phyloP scores from a whole-genome alignment of 2,888 invertebrate species.

The Leptogaster cylindrica region DNA sequence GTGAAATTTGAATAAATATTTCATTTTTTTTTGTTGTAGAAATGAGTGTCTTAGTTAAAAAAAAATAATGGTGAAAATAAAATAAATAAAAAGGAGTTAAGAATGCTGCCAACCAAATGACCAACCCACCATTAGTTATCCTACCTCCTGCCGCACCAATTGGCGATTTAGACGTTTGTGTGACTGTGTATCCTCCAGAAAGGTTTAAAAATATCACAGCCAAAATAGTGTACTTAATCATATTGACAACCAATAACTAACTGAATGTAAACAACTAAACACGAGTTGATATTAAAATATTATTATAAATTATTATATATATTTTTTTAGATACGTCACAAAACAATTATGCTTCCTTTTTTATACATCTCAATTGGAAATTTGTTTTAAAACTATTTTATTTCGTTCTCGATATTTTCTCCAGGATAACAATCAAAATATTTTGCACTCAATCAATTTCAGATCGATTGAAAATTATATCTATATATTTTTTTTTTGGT shows the following conservation, averaged over 20 bases:
- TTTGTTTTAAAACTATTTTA: neutral
- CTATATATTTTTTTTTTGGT: no score
- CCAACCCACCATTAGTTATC: constrained; percentile 43
- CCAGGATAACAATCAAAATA: neutral
- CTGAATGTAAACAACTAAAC: constrained; percentile 14
- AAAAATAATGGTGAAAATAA: constrained; percentile 10
- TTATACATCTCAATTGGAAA: no score
- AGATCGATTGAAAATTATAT: constrained; percentile 12
- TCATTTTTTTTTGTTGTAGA: no score
- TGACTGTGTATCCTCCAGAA: constrained; percentile 55
- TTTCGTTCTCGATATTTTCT: neutral
- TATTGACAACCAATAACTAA: constrained; percentile 48
- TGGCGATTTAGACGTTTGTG: constrained; percentile 52
- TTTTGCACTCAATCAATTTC: constrained; percentile 20
- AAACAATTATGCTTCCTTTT: constrained; percentile 25
- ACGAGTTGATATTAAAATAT: constrained; percentile 23
- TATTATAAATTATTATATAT: no score
- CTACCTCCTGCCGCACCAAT: constrained; percentile 57
- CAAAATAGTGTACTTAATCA: constrained; percentile 58
- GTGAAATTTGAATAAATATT: no score
- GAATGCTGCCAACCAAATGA: no score
- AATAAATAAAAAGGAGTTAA: no score
- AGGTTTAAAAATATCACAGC: constrained; percentile 60
- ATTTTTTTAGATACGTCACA: constrained; percentile 19
- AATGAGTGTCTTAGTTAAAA: no score